phyloP scores from a whole-genome alignment of 2,797 vertebrate genomes.

The Antrozous pallidus region DNA sequence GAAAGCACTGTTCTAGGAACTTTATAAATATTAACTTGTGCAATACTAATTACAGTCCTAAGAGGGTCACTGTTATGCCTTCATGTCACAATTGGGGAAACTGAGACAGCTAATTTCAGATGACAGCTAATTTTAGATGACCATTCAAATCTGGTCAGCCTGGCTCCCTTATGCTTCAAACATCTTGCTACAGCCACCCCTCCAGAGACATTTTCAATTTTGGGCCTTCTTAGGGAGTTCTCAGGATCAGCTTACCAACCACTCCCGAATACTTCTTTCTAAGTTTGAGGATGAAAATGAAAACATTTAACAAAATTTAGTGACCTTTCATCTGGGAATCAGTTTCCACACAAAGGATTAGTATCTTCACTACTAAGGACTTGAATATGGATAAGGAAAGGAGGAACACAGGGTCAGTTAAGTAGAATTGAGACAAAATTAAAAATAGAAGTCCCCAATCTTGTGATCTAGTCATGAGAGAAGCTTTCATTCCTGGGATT shows the following conservation, averaged over 20 bases:
- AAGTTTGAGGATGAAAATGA: not conserved
- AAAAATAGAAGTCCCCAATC: not conserved
- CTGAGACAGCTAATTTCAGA: not conserved
- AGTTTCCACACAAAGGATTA: not conserved
- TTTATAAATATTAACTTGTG: not conserved
- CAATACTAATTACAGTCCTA: not conserved
- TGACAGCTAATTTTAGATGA: not conserved
- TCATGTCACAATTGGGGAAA: not conserved
- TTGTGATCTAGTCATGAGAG: not conserved
- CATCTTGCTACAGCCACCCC: fast-evolving
- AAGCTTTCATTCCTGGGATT: not conserved
- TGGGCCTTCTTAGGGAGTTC: not conserved
- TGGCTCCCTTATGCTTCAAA: not conserved
- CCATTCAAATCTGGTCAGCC: not conserved
- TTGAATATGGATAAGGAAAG: conserved; percentile 7
- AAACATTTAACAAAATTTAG: conserved; percentile 26
- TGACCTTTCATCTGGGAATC: conserved; percentile 47
- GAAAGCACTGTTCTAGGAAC: not conserved
- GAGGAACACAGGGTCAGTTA: not conserved
- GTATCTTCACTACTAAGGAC: conserved; percentile 34
- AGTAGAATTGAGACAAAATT: not conserved
- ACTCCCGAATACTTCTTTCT: not conserved
- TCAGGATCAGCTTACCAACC: not conserved
- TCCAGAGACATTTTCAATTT: not conserved
- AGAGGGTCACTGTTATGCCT: not conserved